Percentiles rank a stretch among this genome's conserved stretches.
phyloP scores from a whole-genome alignment of 2,113 vertebrate genomes.

The Antechinus flavipes region DNA sequence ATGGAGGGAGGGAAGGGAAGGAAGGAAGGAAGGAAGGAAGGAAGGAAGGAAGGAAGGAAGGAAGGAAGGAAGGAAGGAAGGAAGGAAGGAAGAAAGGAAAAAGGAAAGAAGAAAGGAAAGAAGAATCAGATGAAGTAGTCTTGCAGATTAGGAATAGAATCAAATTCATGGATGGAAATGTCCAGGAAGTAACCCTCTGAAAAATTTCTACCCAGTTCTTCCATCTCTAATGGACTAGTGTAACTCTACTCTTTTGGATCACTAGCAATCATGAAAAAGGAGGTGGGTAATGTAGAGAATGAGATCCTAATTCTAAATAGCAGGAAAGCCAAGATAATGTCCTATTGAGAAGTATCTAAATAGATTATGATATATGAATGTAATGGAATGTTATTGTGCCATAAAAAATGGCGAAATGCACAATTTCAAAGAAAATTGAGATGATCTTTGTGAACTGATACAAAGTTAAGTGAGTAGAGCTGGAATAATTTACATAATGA shows the following conservation, averaged over 20 bases:
- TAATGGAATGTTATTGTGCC: background rate
- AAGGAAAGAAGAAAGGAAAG: too few relatives aligned
- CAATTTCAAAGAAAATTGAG: background rate
- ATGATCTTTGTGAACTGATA: background rate
- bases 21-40: too few relatives aligned
- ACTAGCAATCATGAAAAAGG: background rate
- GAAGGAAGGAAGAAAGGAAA: too few relatives aligned
- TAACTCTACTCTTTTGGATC: background rate
- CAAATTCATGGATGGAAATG: background rate
- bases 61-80: too few relatives aligned
- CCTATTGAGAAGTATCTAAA: background rate
- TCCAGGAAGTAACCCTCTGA: background rate
- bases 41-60: too few relatives aligned
- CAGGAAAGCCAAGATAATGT: background rate
- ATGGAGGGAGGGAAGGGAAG: too few relatives aligned
- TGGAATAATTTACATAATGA: background rate
- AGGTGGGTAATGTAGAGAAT: background rate
- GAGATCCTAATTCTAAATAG: background rate
- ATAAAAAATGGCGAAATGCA: background rate
- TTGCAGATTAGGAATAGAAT: background rate
- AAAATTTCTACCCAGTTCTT: background rate
- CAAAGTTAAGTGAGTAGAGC: background rate
- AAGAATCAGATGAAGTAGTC: background rate
- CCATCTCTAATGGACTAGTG: background rate
- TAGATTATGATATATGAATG: background rate